Conservation (phyloP, 2,888 invertebrate species). For the Rhogogaster chlorosoma region DNA sequence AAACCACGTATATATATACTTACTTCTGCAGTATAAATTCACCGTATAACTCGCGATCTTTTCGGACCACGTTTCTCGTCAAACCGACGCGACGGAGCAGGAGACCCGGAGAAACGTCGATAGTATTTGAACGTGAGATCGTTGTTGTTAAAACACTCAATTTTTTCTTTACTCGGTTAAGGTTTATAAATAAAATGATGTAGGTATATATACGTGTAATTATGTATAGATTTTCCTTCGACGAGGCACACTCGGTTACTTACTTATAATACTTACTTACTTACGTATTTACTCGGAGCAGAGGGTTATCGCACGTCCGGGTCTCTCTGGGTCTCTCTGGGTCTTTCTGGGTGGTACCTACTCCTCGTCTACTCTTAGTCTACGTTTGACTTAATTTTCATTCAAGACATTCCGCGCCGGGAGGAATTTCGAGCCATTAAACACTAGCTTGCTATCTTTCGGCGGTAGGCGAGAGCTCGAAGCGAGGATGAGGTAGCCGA, state of each 20-base stretch:
- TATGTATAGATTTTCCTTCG: neutral
- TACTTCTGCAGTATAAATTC: neutral
- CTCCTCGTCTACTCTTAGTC: constrained; percentile 44
- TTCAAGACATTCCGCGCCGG: constrained; percentile 73
- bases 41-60: neutral
- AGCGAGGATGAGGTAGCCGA: constrained; percentile 50
- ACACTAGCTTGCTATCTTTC: constrained; percentile 75
- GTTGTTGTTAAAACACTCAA: neutral
- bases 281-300: constrained; percentile 21
- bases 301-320: constrained; percentile 42
- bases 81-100: neutral
- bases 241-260: neutral
- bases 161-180: neutral
- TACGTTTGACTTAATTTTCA: constrained; percentile 74
- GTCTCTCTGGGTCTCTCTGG: neutral
- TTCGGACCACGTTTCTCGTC: constrained; percentile 10
- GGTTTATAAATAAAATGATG: neutral
- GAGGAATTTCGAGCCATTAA: constrained; percentile 76
- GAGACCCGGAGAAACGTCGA: neutral
- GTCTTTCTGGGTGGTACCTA: neutral
- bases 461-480: constrained; percentile 54
- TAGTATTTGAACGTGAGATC: constrained; percentile 2
- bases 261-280: constrained; percentile 26
- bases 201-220: neutral
- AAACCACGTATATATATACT: neutral